Percentiles rank a stretch among this genome's conserved stretches.
Evolutionary conservation across 2,113 vertebrate genomes (phyloP).

Genomic region (Rhinichthys klamathensis): DNA sequence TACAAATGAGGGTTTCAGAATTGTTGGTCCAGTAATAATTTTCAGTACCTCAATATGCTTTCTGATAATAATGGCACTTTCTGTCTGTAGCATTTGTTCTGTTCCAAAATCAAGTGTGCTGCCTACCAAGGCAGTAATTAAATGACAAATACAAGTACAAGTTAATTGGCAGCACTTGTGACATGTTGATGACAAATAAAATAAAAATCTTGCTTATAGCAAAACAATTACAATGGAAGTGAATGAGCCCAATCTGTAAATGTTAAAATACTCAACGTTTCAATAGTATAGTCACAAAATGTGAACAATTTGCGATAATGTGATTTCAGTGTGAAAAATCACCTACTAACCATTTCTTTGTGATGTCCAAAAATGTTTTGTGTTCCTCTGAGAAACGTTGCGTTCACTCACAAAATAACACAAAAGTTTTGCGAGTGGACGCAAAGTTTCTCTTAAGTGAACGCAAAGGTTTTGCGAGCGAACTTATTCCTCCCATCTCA

Average conservation of each 20-base stretch:
- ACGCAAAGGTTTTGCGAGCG: no score
- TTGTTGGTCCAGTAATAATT: background rate
- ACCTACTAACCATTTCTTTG: background rate
- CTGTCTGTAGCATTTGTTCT: background rate
- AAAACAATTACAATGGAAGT: background rate
- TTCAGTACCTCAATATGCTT: background rate
- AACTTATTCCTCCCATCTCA: no score
- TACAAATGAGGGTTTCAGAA: slow-evolving; percentile 1
- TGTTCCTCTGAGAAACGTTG: no score
- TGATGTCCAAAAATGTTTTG: no score
- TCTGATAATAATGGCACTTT: background rate
- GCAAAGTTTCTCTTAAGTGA: no score
- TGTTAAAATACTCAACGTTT: background rate
- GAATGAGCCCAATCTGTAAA: background rate
- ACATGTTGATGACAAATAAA: background rate
- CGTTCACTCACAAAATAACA: no score
- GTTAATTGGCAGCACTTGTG: background rate
- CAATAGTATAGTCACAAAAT: background rate
- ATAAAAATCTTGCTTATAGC: background rate
- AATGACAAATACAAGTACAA: background rate
- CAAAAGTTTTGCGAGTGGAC: no score
- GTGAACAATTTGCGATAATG: background rate
- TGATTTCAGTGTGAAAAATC: background rate
- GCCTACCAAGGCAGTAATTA: background rate
- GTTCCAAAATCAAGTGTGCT: background rate